phyloP scores from a whole-genome alignment of 2,888 invertebrate species.

The Synergus japonicus region DNA sequence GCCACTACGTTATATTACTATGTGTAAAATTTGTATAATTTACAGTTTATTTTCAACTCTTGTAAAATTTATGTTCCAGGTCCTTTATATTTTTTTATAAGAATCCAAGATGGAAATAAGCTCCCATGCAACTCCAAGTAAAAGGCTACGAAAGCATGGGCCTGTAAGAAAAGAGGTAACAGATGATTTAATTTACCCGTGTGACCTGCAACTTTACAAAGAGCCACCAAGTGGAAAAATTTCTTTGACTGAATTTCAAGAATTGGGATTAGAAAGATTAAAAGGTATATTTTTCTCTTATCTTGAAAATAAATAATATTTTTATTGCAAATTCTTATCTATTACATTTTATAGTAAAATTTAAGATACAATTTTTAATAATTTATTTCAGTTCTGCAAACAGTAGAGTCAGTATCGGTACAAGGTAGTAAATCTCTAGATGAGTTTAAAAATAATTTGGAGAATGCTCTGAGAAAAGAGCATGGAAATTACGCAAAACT shows the following conservation, averaged over 20 bases:
- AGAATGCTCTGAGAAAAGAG: conserved; percentile 83
- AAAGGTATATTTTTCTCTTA: conserved; percentile 58
- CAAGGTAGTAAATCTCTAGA: conserved; percentile 79
- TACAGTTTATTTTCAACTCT: neutral
- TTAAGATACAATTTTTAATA: neutral
- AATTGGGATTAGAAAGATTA: conserved; percentile 85
- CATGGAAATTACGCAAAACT: conserved; percentile 83
- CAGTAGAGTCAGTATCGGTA: conserved; percentile 86
- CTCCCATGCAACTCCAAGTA: neutral
- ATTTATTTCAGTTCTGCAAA: conserved; percentile 81
- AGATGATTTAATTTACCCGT: conserved; percentile 81
- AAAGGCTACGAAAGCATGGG: conserved; percentile 23
- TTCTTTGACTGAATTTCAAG: conserved; percentile 91
- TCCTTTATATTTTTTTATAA: neutral
- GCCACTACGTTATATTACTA: no score
- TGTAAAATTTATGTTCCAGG: neutral
- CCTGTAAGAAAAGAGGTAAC: conserved; percentile 71
- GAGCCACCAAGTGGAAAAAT: conserved; percentile 87
- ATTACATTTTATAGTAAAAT: neutral
- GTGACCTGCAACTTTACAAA: conserved; percentile 89
- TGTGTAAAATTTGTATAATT: neutral
- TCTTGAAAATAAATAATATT: neutral
- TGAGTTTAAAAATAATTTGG: conserved; percentile 84
- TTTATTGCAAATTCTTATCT: conserved; percentile 47
- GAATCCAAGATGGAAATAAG: conserved; percentile 44